A percentile compares a stretch with the other conserved stretches of the same genome.
Evolutionary conservation across 2,113 vertebrate species (phyloP).

Genomic region (Colius striatus): DNA sequence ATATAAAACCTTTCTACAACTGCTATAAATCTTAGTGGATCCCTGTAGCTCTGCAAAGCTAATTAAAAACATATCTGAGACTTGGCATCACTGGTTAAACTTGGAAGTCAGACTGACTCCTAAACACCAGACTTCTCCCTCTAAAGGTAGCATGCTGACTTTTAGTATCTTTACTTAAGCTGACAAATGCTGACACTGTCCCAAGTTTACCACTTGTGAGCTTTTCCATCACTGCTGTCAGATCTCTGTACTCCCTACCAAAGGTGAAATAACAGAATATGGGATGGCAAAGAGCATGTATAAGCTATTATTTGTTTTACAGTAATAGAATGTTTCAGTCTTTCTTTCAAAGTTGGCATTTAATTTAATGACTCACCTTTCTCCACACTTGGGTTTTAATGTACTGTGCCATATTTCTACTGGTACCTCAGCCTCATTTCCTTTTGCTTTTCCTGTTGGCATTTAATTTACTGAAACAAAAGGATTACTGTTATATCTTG

Average conservation of each 20-base stretch:
- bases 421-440: background rate
- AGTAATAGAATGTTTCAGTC: background rate
- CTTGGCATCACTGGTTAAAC: background rate
- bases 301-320: background rate
- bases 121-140: background rate
- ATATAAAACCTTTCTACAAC: background rate
- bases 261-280: background rate
- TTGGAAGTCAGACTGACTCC: background rate
- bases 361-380: background rate
- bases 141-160: background rate
- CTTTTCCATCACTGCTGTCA: background rate
- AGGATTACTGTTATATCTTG: background rate
- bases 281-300: background rate
- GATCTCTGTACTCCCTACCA: background rate
- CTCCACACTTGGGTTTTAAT: background rate
- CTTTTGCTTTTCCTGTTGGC: background rate
- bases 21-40: background rate
- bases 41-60: background rate
- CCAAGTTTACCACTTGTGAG: background rate
- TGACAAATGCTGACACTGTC: background rate
- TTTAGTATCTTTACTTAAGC: background rate
- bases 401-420: background rate
- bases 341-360: conserved; percentile 14
- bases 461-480: conserved; percentile 32
- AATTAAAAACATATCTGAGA: background rate